Base-by-base conservation (phyloP, 2,888 invertebrate genomes). In the Eulithis testata region DNA sequence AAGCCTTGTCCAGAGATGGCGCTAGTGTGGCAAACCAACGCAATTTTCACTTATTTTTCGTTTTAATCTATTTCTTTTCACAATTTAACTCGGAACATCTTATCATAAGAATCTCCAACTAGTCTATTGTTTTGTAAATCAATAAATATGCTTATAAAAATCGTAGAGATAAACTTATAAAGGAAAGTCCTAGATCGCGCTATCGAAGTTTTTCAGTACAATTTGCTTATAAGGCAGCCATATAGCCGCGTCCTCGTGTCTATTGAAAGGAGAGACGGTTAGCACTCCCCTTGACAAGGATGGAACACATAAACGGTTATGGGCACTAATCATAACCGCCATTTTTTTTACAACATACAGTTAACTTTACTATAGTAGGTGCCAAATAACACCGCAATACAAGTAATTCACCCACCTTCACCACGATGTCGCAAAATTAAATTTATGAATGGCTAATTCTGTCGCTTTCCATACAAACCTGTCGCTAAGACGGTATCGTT, bases 251-350 rank as follows among this genome's bases (percentile, higher is more conserved):
- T 2, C 2, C 0, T 3, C 68, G 98, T 98, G 98, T 98, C 96
- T 97, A 97, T 97, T 97, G 96, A 97, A 98, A 98, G 98, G 98
- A 98, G 98, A 98, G 98, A 96, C 94, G 96, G 96, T 97, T 97
- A 96, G 96, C 96, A 96, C 96, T 97, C 96, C 96, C 96, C 98
- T 98, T 96, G 98, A 97, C 97, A 98, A 98, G 97, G 97, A 97
- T 96, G 97, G 97, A 89, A 83, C 86, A 88, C 87, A 89, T 54
- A 61, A 60, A 56, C 27, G 63, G 63, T 63, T 57, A 57, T 63
- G 62, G 63, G 63, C 63, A 63, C 63, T 43, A 47, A 37, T 45
- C 53, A 57, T 47, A 45, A 54, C 54, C 40, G 59, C 11, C 40
- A 11, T 57, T 64, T 62, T 55, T 55, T 62, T 55, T 14, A n/a